Evolutionary conservation across 2,888 invertebrate genomes (phyloP).

Genomic region (Nymphalis polychloros): DNA sequence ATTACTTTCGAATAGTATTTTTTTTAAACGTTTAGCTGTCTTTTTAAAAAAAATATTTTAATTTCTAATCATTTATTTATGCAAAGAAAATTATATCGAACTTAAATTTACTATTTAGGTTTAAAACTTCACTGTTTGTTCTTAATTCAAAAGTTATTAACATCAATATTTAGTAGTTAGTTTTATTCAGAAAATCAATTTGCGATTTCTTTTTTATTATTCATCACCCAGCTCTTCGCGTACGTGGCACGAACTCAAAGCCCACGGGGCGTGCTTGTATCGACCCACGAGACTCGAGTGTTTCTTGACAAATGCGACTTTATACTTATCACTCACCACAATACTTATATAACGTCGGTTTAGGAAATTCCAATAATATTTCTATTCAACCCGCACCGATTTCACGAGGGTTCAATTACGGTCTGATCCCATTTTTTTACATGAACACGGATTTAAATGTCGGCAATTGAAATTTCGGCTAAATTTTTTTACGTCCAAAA

Average conservation of each 20-base stretch:
- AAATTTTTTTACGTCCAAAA: no score
- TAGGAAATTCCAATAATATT: constrained; percentile 22
- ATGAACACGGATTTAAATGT: no score
- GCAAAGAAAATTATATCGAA: no score
- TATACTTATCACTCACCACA: constrained; percentile 40
- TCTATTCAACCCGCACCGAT: constrained; percentile 7
- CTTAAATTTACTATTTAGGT: no score
- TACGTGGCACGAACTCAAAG: constrained; percentile 36
- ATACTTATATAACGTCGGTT: constrained; percentile 30
- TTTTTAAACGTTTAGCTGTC: no score
- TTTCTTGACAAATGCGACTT: constrained; percentile 49
- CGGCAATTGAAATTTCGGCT: no score
- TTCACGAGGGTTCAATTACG: not conserved
- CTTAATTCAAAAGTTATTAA: no score
- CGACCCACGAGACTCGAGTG: constrained; percentile 41
- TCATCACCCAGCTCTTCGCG: constrained; percentile 24
- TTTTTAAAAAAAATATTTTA: no score
- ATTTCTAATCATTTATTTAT: no score
- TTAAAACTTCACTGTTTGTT: no score
- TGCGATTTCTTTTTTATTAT: not conserved
- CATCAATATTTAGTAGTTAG: not conserved
- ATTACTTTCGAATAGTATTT: no score
- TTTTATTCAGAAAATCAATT: not conserved
- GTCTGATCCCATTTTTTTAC: not conserved
- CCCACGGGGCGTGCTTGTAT: constrained; percentile 43